Percentiles rank a stretch among this genome's conserved stretches.
Evolutionary conservation across 2,797 vertebrate genomes (phyloP).

Genomic region (Typhlichthys eigenmanni): DNA sequence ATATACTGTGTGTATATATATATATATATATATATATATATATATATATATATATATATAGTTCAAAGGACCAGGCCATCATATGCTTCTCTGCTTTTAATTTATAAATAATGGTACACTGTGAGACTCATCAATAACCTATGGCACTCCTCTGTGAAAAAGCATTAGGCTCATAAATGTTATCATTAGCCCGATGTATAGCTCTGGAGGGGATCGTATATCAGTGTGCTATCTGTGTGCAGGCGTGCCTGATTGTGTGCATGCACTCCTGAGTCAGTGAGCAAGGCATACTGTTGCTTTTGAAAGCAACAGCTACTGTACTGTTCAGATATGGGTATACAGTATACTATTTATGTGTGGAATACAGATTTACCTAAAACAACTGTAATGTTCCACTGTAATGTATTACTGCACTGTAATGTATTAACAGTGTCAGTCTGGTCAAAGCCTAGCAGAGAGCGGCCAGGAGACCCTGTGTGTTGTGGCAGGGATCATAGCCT

Average conservation of each 20-base stretch:
- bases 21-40: not conserved
- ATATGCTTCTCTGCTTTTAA: constrained; percentile 68
- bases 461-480: no score
- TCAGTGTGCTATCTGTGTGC: constrained; percentile 29
- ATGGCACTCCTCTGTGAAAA: constrained; percentile 62
- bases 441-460: no score
- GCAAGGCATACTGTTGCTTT: no score
- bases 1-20: no score
- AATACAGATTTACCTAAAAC: no score
- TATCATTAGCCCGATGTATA: constrained; percentile 67
- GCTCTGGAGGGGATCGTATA: constrained; percentile 38
- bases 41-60: constrained; percentile 44
- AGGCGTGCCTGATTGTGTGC: constrained; percentile 34
- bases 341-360: not conserved
- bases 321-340: not conserved
- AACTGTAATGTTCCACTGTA: no score
- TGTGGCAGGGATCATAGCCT: no score
- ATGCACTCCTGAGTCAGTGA: constrained; percentile 8
- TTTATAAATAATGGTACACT: constrained; percentile 77
- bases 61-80: constrained; percentile 63
- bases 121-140: constrained; percentile 76
- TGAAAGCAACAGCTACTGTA: constrained; percentile 6
- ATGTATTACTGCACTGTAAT: no score
- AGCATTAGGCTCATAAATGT: constrained; percentile 72
- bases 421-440: no score